Base-by-base conservation (phyloP, 2,888 invertebrate genomes). In the Luperina nickerlii region DNA sequence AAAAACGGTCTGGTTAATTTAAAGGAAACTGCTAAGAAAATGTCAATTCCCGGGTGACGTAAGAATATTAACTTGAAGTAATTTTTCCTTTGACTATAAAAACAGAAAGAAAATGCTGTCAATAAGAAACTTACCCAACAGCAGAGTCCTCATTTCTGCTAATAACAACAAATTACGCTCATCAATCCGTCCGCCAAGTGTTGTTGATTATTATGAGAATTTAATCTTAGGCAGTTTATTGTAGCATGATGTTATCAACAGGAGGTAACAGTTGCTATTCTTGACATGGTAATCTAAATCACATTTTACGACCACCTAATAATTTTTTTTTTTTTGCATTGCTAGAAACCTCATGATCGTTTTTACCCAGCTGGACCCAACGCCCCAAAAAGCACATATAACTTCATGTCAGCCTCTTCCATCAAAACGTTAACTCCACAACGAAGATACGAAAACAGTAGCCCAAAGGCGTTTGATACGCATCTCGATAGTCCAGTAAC, bases 391-490 rank as follows among this genome's bases (percentile, higher is more conserved):
- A 57, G 11, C 57, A 54, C 54, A n/a, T 11, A 57, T 9, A 57
- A 57, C 24, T 57, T 57, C 57, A 24, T 57, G 24, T 4, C 24
- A 57, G 57, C 8, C 76, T 32, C 85, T 88, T 95, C 94, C 86
- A 94, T 92, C 0, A 2, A 9, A 71, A 51, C 68, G 86, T 60
- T 93, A 91, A 3, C 85, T 92, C 92, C n/a, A 3, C 51, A 85
- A 51, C 76, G 90, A 90, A 92, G 93, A 94, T 94, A 94, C 94
- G 94, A 93, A 94, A 95, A 95, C 96, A 95, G 95, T 95, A 95
- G 95, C 95, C 94, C 92, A 93, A 93, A 93, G 94, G 95, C 93
- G 93, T 94, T 93, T 93, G 96, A 96, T 96, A 96, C 95, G 95
- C 94, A 96, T 96, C 96, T 96, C 92, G 91, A 89, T 87, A 90